phyloP scores from a whole-genome alignment of 2,888 invertebrate species.

The Tenthredo notha region DNA sequence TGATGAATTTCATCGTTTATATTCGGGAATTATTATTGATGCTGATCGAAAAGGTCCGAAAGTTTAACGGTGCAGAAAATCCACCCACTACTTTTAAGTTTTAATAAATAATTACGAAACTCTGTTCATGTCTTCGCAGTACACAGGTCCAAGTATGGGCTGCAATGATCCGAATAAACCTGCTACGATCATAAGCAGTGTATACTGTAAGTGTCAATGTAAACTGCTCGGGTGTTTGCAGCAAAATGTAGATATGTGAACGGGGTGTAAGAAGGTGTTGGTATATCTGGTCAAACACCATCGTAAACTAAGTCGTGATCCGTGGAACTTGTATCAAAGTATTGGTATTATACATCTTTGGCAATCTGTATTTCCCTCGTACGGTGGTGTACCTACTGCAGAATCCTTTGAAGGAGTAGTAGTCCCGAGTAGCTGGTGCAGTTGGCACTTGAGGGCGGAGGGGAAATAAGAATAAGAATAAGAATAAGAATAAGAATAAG shows the following conservation, averaged over 20 bases:
- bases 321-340: background rate
- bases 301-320: constrained; percentile 48
- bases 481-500: background rate
- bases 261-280: constrained; percentile 19
- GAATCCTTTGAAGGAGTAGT: constrained; percentile 37
- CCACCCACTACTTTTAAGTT: background rate
- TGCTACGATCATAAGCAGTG: constrained; percentile 8
- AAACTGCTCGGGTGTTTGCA: background rate
- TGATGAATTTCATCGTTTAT: too few relatives aligned
- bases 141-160: constrained; percentile 32
- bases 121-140: background rate
- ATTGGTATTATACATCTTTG: background rate
- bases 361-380: background rate
- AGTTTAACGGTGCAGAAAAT: background rate
- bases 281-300: constrained; percentile 50
- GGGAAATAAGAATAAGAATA: background rate
- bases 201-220: constrained; percentile 34
- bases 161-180: constrained; percentile 49
- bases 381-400: constrained; percentile 46
- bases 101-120: constrained; percentile 29
- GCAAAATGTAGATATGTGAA: background rate
- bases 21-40: too few relatives aligned
- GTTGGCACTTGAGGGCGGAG: constrained; percentile 38
- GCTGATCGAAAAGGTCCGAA: too few relatives aligned
- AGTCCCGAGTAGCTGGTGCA: constrained; percentile 52